Percentiles rank a stretch among this genome's conserved stretches.
Evolutionary conservation across 2,113 vertebrate genomes (phyloP).

Genomic region (Psilopsiagon aymara): DNA sequence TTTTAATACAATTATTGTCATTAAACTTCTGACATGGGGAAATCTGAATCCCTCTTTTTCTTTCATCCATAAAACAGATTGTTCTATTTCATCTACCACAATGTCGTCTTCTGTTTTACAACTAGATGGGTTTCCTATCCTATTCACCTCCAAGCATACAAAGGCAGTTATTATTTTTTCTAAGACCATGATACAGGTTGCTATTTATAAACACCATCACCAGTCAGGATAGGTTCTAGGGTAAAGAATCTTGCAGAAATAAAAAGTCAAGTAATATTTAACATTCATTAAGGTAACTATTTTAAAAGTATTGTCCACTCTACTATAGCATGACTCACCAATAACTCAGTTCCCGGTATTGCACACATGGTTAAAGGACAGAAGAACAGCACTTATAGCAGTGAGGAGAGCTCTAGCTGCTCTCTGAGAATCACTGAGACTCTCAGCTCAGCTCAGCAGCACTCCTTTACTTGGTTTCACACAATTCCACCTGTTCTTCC

Average conservation of each 20-base stretch:
- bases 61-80: not conserved
- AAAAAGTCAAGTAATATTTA: not conserved
- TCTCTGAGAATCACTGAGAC: not conserved
- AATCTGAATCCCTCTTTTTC: not conserved
- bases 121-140: not conserved
- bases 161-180: not conserved
- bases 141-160: not conserved
- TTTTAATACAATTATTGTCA: not conserved
- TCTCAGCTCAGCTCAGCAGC: not conserved
- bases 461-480: not conserved
- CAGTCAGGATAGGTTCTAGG: not conserved
- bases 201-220: not conserved
- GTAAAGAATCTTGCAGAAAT: not conserved
- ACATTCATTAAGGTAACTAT: not conserved
- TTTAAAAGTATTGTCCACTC: not conserved
- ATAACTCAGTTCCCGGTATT: not conserved
- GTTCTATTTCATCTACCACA: not conserved
- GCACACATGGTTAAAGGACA: not conserved
- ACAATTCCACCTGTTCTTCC: not conserved
- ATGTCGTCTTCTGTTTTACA: not conserved
- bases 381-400: not conserved
- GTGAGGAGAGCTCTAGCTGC: not conserved
- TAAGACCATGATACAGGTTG: not conserved
- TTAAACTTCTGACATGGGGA: not conserved
- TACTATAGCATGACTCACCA: fast-evolving